Conservation (phyloP, 1,140 invertebrate genomes). For the Mesaphorura yosii region DNA sequence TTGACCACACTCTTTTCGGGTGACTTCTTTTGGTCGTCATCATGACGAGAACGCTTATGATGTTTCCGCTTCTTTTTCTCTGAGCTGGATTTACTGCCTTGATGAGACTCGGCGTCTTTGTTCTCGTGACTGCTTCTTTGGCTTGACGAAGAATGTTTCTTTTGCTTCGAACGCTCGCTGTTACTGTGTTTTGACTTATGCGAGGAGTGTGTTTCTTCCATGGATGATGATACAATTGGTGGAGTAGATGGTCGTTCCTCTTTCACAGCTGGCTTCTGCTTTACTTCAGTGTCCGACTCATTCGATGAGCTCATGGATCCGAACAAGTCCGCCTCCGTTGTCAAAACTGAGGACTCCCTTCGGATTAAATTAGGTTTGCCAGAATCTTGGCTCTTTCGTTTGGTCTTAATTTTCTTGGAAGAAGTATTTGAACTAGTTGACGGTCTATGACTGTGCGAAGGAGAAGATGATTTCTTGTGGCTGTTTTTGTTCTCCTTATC, state of each 20-base stretch:
- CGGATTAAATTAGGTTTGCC: conserved; percentile 2
- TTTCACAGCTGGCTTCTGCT: conserved; percentile 14
- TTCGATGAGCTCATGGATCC: conserved; percentile 24
- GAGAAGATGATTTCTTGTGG: conserved; percentile 15
- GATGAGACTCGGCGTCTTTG: too few species aligned
- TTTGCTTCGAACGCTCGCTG: too few species aligned
- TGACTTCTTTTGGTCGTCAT: too few species aligned
- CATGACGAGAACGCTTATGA: too few species aligned
- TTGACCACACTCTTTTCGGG: not conserved
- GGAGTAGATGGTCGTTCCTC: too few species aligned
- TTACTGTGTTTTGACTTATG: too few species aligned
- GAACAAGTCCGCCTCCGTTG: conserved; percentile 26
- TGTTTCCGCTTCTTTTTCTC: conserved; percentile 28
- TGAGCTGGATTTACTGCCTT: not conserved
- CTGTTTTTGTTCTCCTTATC: conserved; percentile 34
- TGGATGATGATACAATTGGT: too few species aligned
- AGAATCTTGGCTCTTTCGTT: not conserved
- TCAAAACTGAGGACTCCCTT: conserved; percentile 15
- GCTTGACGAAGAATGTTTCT: too few species aligned
- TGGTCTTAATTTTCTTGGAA: not conserved
- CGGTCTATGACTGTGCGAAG: conserved; percentile 11
- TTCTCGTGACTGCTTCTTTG: too few species aligned
- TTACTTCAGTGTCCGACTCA: conserved; percentile 17
- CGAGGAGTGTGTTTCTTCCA: too few species aligned
- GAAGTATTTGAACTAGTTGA: not conserved